Evolutionary conservation across 2,113 vertebrate genomes (phyloP).

Genomic region (Albula goreensis): DNA sequence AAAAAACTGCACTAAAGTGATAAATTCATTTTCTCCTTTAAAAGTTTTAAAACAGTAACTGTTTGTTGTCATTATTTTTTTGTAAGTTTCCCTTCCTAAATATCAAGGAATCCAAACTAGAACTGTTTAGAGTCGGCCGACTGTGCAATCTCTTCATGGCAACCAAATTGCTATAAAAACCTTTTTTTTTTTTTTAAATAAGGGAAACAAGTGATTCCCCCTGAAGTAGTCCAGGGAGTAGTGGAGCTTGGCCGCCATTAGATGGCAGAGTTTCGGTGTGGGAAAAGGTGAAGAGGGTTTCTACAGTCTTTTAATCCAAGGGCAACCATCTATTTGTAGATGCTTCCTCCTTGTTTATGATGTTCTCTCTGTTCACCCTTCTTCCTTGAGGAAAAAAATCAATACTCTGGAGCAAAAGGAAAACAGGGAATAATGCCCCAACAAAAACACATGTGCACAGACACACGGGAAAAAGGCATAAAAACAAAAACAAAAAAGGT

Average conservation of each 20-base stretch:
- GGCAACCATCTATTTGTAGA: constrained; percentile 53
- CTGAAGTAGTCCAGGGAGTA: constrained; percentile 84
- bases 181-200: constrained; percentile 69
- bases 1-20: constrained; percentile 85
- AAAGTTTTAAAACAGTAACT: constrained; percentile 82
- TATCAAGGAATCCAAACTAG: constrained; percentile 88
- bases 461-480: constrained; percentile 57
- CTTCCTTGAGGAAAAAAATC: constrained; percentile 1
- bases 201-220: constrained; percentile 75
- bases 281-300: constrained; percentile 42
- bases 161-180: constrained; percentile 95
- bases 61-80: constrained; percentile 33
- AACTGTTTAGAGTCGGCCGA: constrained; percentile 99
- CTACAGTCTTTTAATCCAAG: background rate
- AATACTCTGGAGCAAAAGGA: background rate
- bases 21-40: constrained; percentile 60
- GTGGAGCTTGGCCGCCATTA: constrained; percentile 85
- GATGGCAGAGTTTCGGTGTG: constrained; percentile 75
- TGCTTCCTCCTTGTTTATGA: constrained; percentile 68
- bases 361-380: constrained; percentile 58
- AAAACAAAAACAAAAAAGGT: constrained; percentile 87
- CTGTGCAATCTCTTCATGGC: constrained; percentile 99
- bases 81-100: constrained; percentile 76
- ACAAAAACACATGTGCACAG: constrained; percentile 47
- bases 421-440: background rate